Percentiles rank a stretch among this genome's conserved stretches.
Evolutionary conservation across 1,140 invertebrate genomes (phyloP).

Genomic region (Nylanderia fulva): DNA sequence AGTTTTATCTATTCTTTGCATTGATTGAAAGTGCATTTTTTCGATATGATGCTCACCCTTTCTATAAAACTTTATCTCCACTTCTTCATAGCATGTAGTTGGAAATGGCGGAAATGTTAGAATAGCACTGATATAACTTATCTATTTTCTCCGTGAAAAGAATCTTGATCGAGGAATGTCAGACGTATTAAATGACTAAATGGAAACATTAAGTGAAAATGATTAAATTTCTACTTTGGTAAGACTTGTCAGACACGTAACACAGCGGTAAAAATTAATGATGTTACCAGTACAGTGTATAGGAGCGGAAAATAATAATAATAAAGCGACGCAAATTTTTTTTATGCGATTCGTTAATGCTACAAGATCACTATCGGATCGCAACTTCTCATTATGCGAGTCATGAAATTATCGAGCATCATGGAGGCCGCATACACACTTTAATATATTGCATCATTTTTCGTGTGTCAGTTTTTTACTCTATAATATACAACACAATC

Average conservation of each 20-base stretch:
- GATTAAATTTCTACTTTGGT: not conserved
- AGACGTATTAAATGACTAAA: not conserved
- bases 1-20: not conserved
- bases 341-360: slow-evolving; percentile 48
- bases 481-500: no score
- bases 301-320: slow-evolving; percentile 2
- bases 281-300: not conserved
- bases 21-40: not conserved
- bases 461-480: not conserved
- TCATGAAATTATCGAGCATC: slow-evolving; percentile 35
- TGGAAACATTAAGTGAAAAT: not conserved
- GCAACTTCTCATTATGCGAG: slow-evolving; percentile 50
- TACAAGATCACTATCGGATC: slow-evolving; percentile 38
- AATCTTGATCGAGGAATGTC: slow-evolving; percentile 19
- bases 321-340: slow-evolving; percentile 21
- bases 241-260: slow-evolving; percentile 6
- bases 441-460: slow-evolving; percentile 2
- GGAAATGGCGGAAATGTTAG: slow-evolving; percentile 4
- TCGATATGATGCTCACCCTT: not conserved
- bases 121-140: not conserved
- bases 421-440: not conserved
- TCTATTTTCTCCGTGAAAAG: not conserved
- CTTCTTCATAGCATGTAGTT: not conserved
- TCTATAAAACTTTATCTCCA: slow-evolving; percentile 1
- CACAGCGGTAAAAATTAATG: slow-evolving; percentile 20